Evolutionary conservation across 2,888 invertebrate species (phyloP).

Genomic region (Odiellus spinosus): DNA sequence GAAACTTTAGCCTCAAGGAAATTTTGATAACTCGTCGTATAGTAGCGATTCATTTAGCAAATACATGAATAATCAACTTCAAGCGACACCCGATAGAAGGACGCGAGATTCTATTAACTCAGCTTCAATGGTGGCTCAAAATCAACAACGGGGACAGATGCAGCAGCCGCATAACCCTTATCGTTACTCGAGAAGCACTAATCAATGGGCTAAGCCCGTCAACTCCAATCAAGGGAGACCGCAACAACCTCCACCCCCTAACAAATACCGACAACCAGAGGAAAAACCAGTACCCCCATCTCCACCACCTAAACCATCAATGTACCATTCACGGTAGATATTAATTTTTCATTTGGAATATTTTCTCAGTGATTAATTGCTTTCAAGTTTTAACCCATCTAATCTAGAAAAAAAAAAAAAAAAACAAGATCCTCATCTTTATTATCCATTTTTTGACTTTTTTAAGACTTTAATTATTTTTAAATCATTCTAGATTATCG

Average conservation of each 20-base stretch:
- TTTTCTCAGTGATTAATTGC: no score
- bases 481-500: conserved; percentile 8
- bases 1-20: conserved; percentile 38
- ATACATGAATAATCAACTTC: conserved; percentile 6
- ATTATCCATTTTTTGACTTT: no score
- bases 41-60: conserved; percentile 32
- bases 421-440: no score
- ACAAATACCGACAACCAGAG: conserved; percentile 9
- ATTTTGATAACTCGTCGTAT: conserved; percentile 58
- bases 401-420: no score
- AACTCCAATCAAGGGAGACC: not conserved
- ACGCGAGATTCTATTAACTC: conserved; percentile 1
- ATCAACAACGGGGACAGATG: no score
- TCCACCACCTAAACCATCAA: conserved; percentile 18
- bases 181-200: conserved; percentile 49
- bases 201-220: conserved; percentile 33
- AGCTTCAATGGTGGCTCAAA: no score
- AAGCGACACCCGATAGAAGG: conserved; percentile 6
- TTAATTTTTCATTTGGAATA: no score
- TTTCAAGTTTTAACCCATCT: no score
- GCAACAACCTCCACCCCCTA: conserved; percentile 4
- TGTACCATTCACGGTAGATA: conserved; percentile 13
- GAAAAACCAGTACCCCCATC: conserved; percentile 13
- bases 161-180: conserved; percentile 38
- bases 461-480: no score